Evolutionary conservation across 2,888 invertebrate genomes (phyloP), one percentile per base, ranked within the genome.

Genomic region (Tipula unca): DNA sequence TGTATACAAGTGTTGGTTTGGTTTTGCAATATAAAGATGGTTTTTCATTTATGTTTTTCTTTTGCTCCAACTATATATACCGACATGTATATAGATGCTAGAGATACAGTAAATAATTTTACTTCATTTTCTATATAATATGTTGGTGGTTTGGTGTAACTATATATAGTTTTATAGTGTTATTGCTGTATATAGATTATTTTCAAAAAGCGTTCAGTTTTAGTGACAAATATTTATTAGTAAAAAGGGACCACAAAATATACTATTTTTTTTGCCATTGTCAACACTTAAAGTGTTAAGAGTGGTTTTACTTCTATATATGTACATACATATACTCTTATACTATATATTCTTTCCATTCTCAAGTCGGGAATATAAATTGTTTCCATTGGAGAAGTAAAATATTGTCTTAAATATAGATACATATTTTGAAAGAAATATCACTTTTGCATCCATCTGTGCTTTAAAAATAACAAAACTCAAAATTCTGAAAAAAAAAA

Each of bases 211-310:
- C 20, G 69, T 69, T 69, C 69, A 48, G 69, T 69, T 69, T 69
- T 69, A 69, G 69, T 69, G 69, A 69, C 69, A 69, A 69, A 69
- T 69, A 69, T 69, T 69, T 69, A 69, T 69, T 69, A 69, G 69
- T 69, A 69, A 69, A 25, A 25, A 25, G 69, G 69, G 69, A 69
- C 69, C 69, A 69, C 69, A 69, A 69, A 69, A 69, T 69, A 69
- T 69, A 69, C 69, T 25, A 69, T 69, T 25, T 69, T 69, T 48
- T 25, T 25, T 69, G 69, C 69, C 25, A 69, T 25, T 69, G 69
- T 69, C 69, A 69, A 69, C 69, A 69, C 69, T 69, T 69, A 69
- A 69, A 69, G 69, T 69, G 69, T 69, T 69, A 69, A 69, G 69
- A 69, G 69, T 69, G 69, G 69, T 69, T 69, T 69, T 69, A 25